These are phyloP conservation scores for Thyatira batis DNA, from an alignment of 2,888 invertebrate genomes.

Conservation along the genomic window DNA sequence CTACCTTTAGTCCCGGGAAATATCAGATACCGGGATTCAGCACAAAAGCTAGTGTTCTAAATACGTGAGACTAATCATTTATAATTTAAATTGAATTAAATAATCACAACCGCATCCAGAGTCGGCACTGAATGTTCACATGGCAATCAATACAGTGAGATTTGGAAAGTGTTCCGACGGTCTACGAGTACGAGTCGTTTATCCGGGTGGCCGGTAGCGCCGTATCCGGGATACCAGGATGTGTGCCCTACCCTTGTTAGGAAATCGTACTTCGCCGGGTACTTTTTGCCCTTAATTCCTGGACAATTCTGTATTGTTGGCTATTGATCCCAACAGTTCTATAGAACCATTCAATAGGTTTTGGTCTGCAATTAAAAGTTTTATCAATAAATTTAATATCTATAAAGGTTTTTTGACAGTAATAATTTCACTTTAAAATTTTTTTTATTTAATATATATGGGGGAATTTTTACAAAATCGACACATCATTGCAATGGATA, in stretches of 20 bases:
- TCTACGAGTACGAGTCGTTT: not conserved
- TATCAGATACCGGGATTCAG: no score
- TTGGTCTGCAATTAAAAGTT: not conserved
- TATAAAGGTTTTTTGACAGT: no score
- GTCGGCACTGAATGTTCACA: not conserved
- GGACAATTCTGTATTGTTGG: not conserved
- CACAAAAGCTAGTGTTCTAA: no score
- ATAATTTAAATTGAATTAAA: not conserved
- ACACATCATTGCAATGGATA: no score
- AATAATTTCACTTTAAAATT: no score
- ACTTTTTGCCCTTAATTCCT: not conserved
- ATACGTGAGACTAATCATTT: no score
- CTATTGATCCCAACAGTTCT: no score
- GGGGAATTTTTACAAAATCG: no score
- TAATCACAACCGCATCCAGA: not conserved
- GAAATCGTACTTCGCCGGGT: not conserved
- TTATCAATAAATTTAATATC: not conserved
- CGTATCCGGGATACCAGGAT: not conserved
- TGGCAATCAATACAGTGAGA: not conserved
- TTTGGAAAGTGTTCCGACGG: not conserved
- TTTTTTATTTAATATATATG: no score
- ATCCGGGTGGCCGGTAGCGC: not conserved
- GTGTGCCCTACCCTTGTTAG: not conserved
- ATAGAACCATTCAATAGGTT: not conserved
- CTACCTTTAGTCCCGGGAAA: no score